Conservation (phyloP, 1,140 invertebrate species). For the Megalopta genalis region DNA sequence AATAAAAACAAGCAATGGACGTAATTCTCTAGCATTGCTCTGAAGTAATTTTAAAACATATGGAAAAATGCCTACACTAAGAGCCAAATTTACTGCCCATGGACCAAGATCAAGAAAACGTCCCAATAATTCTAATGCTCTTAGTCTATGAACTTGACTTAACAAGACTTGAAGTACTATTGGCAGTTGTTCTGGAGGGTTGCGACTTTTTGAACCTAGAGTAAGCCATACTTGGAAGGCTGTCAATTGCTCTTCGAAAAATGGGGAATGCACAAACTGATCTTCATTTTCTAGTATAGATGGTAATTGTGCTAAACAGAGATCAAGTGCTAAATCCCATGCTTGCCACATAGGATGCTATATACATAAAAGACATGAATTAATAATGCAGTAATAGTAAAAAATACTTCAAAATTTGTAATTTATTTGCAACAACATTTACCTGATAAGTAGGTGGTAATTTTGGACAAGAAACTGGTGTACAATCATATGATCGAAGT, state of each 20-base stretch:
- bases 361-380: conserved; percentile 56
- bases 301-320: conserved; percentile 94
- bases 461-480: conserved; percentile 93
- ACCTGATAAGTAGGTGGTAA: conserved; percentile 93
- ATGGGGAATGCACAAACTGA: conserved; percentile 89
- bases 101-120: conserved; percentile 97
- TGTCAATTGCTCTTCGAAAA: conserved; percentile 99
- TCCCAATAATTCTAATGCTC: conserved; percentile 96
- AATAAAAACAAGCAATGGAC: conserved; percentile 97
- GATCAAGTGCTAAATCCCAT: conserved; percentile 98
- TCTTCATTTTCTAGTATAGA: conserved; percentile 85
- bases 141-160: conserved; percentile 96
- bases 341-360: conserved; percentile 95
- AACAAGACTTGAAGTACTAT: conserved; percentile 98
- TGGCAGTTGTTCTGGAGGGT: conserved; percentile 96
- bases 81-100: conserved; percentile 97
- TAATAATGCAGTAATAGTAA: conserved; percentile 6
- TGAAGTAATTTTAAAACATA: conserved; percentile 98
- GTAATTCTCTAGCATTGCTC: conserved; percentile 94
- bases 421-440: conserved; percentile 67
- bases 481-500: conserved; percentile 97
- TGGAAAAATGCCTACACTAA: conserved; percentile 99
- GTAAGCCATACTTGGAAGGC: conserved; percentile 99
- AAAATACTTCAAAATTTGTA: background rate
- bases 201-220: conserved; percentile 87